Percentiles rank a stretch among this genome's conserved stretches.
These are phyloP conservation scores for Aphaenogaster floridana DNA, from an alignment of 1,140 invertebrate genomes.

Conservation along the genomic window DNA sequence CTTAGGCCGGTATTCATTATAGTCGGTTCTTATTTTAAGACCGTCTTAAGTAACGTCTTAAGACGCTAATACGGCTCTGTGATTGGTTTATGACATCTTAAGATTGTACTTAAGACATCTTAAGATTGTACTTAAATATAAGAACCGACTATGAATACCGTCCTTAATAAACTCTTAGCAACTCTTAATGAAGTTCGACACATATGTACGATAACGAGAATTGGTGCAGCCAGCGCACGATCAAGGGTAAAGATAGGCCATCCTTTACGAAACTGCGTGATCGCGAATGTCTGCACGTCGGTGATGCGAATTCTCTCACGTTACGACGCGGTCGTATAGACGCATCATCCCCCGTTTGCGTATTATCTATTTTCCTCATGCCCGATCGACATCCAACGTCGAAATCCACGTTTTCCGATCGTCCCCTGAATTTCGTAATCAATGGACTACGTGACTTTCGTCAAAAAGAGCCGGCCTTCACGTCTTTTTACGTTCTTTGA, in stretches of 20 bases:
- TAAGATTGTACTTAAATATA: too few species aligned
- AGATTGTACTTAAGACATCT: too few species aligned
- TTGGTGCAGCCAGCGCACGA: conserved; percentile 30
- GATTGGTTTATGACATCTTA: too few species aligned
- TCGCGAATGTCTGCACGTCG: conserved; percentile 51
- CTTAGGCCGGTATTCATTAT: too few species aligned
- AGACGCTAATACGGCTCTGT: too few species aligned
- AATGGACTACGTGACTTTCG: conserved; percentile 12
- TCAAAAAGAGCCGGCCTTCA: not conserved
- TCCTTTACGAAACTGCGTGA: conserved; percentile 66
- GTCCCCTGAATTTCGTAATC: not conserved
- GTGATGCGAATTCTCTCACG: conserved; percentile 64
- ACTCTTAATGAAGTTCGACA: conserved; percentile 3
- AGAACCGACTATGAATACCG: too few species aligned
- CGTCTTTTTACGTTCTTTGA: not conserved
- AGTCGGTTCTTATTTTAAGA: too few species aligned
- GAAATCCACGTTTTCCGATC: not conserved
- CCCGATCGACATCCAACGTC: not conserved
- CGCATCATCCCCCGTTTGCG: not conserved
- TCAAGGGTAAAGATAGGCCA: conserved; percentile 51
- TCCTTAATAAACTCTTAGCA: too few species aligned
- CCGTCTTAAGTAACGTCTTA: too few species aligned
- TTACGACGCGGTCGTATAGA: conserved; percentile 14
- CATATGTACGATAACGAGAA: conserved; percentile 32
- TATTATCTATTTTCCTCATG: not conserved